phyloP scores from a whole-genome alignment of 2,113 vertebrate genomes.

The Aptenodytes patagonicus region DNA sequence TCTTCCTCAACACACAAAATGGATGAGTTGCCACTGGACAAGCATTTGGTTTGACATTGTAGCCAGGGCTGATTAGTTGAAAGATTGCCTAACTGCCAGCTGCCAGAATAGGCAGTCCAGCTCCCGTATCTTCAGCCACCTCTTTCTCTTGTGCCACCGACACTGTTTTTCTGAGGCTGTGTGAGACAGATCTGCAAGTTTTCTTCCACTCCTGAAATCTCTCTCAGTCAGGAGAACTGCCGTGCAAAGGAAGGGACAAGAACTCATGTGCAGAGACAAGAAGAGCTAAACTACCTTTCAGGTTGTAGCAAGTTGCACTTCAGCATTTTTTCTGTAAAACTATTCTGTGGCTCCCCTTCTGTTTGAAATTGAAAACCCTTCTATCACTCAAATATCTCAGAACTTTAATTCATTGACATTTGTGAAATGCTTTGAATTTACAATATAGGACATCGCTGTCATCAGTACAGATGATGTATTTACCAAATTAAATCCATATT shows the following conservation, averaged over 20 bases:
- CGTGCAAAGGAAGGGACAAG: not conserved
- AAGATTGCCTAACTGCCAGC: not conserved
- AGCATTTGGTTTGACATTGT: not conserved
- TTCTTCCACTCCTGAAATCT: not conserved
- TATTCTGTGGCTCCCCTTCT: not conserved
- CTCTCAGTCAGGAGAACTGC: not conserved
- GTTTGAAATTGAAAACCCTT: not conserved
- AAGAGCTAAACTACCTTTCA: not conserved
- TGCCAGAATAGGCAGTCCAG: not conserved
- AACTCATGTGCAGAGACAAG: fast-evolving
- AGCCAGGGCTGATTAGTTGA: not conserved
- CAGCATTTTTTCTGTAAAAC: not conserved
- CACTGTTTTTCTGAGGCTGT: not conserved
- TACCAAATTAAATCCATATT: not conserved
- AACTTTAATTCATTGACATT: not conserved
- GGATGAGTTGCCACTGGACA: not conserved
- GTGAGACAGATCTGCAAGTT: not conserved
- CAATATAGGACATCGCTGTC: not conserved
- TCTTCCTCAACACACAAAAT: not conserved
- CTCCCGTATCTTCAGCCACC: not conserved
- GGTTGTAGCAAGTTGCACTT: not conserved
- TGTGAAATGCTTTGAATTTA: not conserved
- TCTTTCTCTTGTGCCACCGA: not conserved
- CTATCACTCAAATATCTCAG: not conserved
- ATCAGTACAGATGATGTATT: not conserved